Percentiles rank a stretch among this genome's conserved stretches.
Conservation (phyloP, 1,140 invertebrate species). For the Nixonia krombeini region DNA sequence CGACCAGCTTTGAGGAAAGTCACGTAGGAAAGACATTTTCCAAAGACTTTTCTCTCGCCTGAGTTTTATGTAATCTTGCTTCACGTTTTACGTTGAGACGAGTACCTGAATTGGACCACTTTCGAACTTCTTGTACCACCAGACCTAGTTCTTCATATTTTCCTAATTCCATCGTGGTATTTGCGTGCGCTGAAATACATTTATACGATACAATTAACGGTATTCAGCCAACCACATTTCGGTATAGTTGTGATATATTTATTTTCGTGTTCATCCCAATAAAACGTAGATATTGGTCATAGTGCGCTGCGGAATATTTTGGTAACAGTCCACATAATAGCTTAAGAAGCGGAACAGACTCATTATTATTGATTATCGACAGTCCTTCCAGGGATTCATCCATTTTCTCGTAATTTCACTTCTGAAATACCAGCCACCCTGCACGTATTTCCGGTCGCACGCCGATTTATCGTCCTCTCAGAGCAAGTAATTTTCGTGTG, state of each 20-base stretch:
- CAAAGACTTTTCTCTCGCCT: slow-evolving; percentile 41
- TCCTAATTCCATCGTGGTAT: too few relatives aligned
- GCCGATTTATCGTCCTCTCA: slow-evolving; percentile 25
- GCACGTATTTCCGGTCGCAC: slow-evolving; percentile 13
- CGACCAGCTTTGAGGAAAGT: slow-evolving; percentile 39
- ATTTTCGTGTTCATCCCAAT: too few relatives aligned
- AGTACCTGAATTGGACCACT: too few relatives aligned
- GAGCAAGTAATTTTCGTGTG: slow-evolving; percentile 34
- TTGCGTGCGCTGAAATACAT: too few relatives aligned
- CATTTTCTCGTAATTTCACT: slow-evolving; percentile 22
- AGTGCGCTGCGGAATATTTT: neutral
- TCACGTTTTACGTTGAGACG: slow-evolving; percentile 17
- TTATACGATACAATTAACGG: too few relatives aligned
- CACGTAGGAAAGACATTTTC: slow-evolving; percentile 47
- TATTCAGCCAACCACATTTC: too few relatives aligned
- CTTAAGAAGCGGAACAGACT: slow-evolving; percentile 9
- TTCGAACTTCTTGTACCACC: too few relatives aligned
- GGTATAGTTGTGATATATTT: too few relatives aligned
- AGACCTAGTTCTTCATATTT: too few relatives aligned
- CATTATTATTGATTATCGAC: slow-evolving; percentile 33
- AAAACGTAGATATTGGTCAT: too few relatives aligned
- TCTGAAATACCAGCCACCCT: slow-evolving; percentile 13
- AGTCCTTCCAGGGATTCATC: slow-evolving; percentile 13
- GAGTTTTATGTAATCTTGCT: slow-evolving; percentile 25
- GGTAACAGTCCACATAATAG: neutral